Evolutionary conservation across 53 echinoderm and acorn worm species (phyloP), one percentile per base, ranked within the genome.

Genomic region (Glandiceps talaboti): DNA sequence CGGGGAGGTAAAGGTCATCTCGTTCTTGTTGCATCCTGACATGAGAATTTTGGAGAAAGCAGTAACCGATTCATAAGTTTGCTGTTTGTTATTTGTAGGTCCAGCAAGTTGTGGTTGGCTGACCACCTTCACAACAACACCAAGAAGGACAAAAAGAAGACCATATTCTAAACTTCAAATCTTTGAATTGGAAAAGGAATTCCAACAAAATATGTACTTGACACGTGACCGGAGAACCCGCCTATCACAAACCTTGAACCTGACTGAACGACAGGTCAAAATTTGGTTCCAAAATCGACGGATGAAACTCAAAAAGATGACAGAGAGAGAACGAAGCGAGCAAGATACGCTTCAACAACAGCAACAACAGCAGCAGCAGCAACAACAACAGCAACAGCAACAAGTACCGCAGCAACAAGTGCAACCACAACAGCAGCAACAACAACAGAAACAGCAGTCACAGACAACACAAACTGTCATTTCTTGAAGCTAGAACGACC

Each of bases 251-350:
- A 78, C 91, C 14, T 87, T 99, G 45, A 94, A 86, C 33, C 88
- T 99, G 27, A 93, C 93, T 0, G 99, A 99, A 79, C 79, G 99
- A 14, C 99, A 99, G 76, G 88, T 99, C 79, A 99, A 99, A 83
- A 99, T 99, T 81, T 99, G 99, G 99, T 99, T 99, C 33, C 99
- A 99, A 79, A 99, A 99, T 78, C 73, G 99, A 25, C 83, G 99
- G 29, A 99, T 99, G 99, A 99, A 99, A 82, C 85, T 93, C 79
- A 99, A 99, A 86, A 99, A 99, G 81, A 82, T 93, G 77, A 91
- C 78, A 30, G 99, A 93, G 74, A 82, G 83, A 73, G 99, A 93
- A 80, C 90, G 86, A 73, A 85, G 88, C 31, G 96, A 96, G 73
- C 81, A 90, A 82, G 90, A 96, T 80, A 88, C 90, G 30, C 84